Conservation (phyloP, 2,797 vertebrate species). For the Malacoctenus gilli region DNA sequence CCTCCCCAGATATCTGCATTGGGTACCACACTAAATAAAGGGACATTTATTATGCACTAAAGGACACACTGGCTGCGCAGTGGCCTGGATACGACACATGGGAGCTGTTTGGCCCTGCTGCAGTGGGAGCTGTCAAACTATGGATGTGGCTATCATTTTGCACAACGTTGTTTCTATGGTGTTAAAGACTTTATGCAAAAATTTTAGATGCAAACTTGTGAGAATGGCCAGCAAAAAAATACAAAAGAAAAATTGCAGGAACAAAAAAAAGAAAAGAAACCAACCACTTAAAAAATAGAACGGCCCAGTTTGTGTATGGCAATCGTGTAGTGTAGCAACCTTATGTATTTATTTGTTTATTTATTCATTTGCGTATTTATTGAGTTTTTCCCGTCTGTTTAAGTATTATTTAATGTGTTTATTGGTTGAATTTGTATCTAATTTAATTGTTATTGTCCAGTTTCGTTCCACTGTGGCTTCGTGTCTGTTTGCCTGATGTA, state of each 20-base stretch:
- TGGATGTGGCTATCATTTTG: conserved; percentile 84
- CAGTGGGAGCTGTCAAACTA: conserved; percentile 70
- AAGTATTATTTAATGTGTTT: conserved; percentile 67
- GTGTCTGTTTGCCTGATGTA: conserved; percentile 68
- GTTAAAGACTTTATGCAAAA: conserved; percentile 80
- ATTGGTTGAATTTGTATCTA: conserved; percentile 59
- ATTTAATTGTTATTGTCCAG: conserved; percentile 60
- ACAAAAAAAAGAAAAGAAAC: too few species aligned
- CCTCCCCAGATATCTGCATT: conserved; percentile 53
- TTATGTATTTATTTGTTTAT: conserved; percentile 79
- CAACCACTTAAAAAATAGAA: conserved; percentile 7
- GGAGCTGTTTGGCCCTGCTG: conserved; percentile 65
- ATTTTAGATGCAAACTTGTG: conserved; percentile 71
- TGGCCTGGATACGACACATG: conserved; percentile 59
- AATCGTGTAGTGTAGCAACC: conserved; percentile 77
- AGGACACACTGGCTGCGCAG: conserved; percentile 62
- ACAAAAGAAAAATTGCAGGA: not conserved
- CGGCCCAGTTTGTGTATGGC: conserved; percentile 74
- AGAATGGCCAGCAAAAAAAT: conserved; percentile 49
- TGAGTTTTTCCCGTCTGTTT: conserved; percentile 48
- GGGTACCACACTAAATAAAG: conserved; percentile 46
- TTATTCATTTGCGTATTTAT: conserved; percentile 61
- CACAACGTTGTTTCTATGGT: conserved; percentile 82
- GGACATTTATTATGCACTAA: conserved; percentile 83
- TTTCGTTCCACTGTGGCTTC: conserved; percentile 57